Percentiles rank a stretch among this genome's conserved stretches.
These are phyloP conservation scores for Meleagris gallopavo DNA, from an alignment of 2,113 vertebrate genomes.

Conservation along the genomic window DNA sequence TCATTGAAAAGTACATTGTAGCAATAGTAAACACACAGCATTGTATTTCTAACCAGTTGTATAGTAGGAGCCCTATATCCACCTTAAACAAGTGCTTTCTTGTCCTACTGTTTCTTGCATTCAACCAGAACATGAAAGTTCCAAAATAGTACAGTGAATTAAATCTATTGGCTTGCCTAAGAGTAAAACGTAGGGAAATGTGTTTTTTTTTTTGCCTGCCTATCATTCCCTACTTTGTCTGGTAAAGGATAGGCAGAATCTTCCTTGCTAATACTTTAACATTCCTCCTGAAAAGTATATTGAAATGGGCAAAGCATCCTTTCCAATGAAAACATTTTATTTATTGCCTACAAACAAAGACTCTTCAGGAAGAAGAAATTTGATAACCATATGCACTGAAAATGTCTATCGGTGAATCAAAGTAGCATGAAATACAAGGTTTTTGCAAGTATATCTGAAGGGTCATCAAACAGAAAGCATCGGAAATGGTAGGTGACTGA, in stretches of 20 bases:
- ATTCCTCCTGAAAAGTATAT: neutral
- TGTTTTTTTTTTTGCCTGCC: neutral
- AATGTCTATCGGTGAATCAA: neutral
- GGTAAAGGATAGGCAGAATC: neutral
- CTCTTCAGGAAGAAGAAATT: neutral
- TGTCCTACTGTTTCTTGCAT: neutral
- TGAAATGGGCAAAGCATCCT: neutral
- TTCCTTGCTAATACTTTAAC: neutral
- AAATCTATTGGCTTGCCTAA: neutral
- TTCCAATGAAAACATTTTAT: neutral
- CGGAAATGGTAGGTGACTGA: neutral
- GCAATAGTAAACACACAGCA: neutral
- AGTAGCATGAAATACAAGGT: neutral
- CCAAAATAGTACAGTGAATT: neutral
- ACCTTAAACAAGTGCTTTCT: neutral
- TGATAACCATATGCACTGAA: neutral
- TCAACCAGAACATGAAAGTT: neutral
- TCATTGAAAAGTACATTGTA: slow-evolving; percentile 4
- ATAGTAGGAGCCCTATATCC: neutral
- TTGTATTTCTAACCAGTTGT: neutral
- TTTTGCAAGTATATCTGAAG: neutral
- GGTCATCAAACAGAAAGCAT: neutral
- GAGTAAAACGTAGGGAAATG: neutral
- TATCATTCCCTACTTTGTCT: neutral
- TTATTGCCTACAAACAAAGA: neutral